Percentiles rank a stretch among this genome's conserved stretches.
These are phyloP conservation scores for Odontothrips loti DNA, from an alignment of 2,888 invertebrate genomes.

Conservation along the genomic window DNA sequence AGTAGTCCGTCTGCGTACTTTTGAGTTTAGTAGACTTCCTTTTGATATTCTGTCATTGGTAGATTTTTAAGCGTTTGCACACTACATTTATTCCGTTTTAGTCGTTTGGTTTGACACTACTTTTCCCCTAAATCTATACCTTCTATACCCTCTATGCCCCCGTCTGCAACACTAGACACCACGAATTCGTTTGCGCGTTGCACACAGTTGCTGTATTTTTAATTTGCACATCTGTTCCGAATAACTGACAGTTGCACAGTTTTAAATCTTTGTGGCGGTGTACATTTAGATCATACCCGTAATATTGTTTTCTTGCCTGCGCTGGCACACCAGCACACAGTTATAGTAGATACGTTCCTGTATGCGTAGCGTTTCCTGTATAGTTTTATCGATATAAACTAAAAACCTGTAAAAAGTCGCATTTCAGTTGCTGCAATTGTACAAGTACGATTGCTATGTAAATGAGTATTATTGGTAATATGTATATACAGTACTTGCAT, in stretches of 20 bases:
- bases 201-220: neutral
- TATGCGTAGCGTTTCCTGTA: neutral
- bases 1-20: neutral
- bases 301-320: slow-evolving; percentile 1
- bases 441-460: too few relatives aligned
- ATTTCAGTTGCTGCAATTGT: neutral
- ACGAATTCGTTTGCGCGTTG: too few relatives aligned
- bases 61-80: too few relatives aligned
- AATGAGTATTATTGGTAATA: too few relatives aligned
- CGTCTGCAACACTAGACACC: too few relatives aligned
- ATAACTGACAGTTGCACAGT: neutral
- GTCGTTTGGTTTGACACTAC: too few relatives aligned
- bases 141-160: too few relatives aligned
- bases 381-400: neutral
- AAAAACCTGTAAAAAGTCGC: neutral
- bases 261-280: neutral
- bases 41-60: too few relatives aligned
- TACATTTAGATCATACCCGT: neutral
- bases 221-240: neutral
- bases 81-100: too few relatives aligned
- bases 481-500: too few relatives aligned
- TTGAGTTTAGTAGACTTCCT: neutral
- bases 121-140: too few relatives aligned
- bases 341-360: neutral
- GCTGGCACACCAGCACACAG: slow-evolving; percentile 15